These are phyloP conservation scores for Platysteira castanea DNA, from an alignment of 2,113 vertebrate species.

Conservation along the genomic window DNA sequence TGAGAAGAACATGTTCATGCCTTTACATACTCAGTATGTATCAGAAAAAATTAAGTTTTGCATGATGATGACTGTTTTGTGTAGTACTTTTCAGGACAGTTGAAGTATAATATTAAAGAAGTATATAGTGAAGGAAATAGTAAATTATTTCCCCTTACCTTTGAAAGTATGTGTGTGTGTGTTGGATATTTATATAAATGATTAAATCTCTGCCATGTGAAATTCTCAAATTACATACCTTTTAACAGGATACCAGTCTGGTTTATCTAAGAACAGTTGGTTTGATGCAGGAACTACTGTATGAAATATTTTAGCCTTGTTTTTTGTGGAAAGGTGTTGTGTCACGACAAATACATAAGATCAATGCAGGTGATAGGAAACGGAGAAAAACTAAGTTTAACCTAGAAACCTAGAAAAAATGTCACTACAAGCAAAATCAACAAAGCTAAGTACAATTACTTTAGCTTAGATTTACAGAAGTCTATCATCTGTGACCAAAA, in stretches of 20 bases:
- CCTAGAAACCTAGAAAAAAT: not conserved
- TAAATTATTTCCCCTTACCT: not conserved
- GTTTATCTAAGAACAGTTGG: not conserved
- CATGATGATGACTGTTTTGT: not conserved
- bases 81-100: not conserved
- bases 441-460: not conserved
- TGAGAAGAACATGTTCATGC: not conserved
- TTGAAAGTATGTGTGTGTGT: not conserved
- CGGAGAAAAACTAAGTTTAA: not conserved
- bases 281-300: not conserved
- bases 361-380: not conserved
- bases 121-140: not conserved
- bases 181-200: not conserved
- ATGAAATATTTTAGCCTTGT: not conserved
- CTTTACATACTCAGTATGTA: not conserved
- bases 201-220: not conserved
- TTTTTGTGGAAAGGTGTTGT: not conserved
- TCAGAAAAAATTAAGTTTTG: not conserved
- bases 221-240: not conserved
- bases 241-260: not conserved
- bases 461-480: not conserved
- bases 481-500: not conserved
- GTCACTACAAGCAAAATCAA: not conserved
- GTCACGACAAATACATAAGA: rapidly evolving
- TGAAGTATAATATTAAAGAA: not conserved